Evolutionary conservation across 1,140 invertebrate species (phyloP).

Genomic region (Eriocheir sinensis): DNA sequence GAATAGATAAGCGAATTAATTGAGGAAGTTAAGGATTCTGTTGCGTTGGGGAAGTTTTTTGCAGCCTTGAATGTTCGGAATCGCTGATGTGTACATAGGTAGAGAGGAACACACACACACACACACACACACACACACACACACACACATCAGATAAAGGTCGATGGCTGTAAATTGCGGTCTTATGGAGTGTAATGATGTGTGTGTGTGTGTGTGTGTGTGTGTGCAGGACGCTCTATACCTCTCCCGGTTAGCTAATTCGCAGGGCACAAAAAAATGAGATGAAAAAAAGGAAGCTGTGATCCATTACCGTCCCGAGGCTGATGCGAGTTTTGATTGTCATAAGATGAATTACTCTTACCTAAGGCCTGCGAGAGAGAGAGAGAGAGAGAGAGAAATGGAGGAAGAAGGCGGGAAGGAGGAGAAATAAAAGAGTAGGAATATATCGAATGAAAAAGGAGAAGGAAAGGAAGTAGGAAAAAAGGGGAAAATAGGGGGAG

Average conservation of each 20-base stretch:
- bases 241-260: too few relatives aligned
- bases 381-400: neutral
- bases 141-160: neutral
- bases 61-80: neutral
- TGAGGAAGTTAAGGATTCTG: neutral
- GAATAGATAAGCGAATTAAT: neutral
- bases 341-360: too few relatives aligned
- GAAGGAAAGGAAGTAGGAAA: neutral
- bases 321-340: too few relatives aligned
- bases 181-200: neutral
- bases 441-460: neutral
- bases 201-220: neutral
- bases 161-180: neutral
- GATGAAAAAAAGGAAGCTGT: too few relatives aligned
- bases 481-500: neutral
- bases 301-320: too few relatives aligned
- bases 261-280: too few relatives aligned
- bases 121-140: constrained; percentile 22
- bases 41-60: neutral
- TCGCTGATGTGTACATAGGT: neutral
- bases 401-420: neutral
- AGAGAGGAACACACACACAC: neutral
- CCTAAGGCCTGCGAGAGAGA: neutral
- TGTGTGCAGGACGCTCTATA: too few relatives aligned
- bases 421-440: too few relatives aligned